Base-by-base conservation (phyloP, 2,888 invertebrate species). In the Chalcosyrphus nemorum region DNA sequence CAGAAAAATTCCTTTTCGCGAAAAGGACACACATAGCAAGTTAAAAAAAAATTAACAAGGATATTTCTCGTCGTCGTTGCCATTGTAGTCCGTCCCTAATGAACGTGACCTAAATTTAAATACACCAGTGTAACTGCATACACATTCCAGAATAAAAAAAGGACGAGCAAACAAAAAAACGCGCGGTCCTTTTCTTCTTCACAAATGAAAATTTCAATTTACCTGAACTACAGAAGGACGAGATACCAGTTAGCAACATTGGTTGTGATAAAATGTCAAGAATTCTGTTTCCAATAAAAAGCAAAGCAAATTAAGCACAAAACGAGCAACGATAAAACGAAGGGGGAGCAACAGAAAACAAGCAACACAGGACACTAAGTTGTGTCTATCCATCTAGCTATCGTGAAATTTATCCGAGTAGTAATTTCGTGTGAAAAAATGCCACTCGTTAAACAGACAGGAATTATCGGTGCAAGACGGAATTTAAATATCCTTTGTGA, bases 251-350 rank as follows among this genome's bases (percentile, higher is more conserved):
- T 45, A 45, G 47, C 35, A 74, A 56, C 75, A 66, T 68, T 76
- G 68, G 41, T 21, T 43, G 77, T 70, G 70, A 77, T 54, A 70
- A 61, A 77, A 77, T 77, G 77, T 52, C 24, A 61, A 32, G 77
- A 77, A 77, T 77, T 29, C 61, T 45, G 45, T 77, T 70, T 70
- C 13, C 59, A 88, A 89, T 89, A 89, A 89, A 89, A 88, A 89
- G 86, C 86, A 86, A 47, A 88, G 82, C 87, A 86, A 89, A 89
- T 89, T 87, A 71, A 72, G n/a, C n/a, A 43, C 43, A 27, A 38
- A 70, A 45, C 45, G n/a, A 66, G 41, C n/a, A n/a, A 57, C 47
- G 41, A 24, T 27, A 77, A 27, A 50, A 38, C n/a, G n/a, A n/a
- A n/a, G n/a, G n/a, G n/a, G 11, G 35, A 45, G n/a, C 47, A 6